phyloP scores from a whole-genome alignment of 2,113 vertebrate species.

The Sprattus sprattus region DNA sequence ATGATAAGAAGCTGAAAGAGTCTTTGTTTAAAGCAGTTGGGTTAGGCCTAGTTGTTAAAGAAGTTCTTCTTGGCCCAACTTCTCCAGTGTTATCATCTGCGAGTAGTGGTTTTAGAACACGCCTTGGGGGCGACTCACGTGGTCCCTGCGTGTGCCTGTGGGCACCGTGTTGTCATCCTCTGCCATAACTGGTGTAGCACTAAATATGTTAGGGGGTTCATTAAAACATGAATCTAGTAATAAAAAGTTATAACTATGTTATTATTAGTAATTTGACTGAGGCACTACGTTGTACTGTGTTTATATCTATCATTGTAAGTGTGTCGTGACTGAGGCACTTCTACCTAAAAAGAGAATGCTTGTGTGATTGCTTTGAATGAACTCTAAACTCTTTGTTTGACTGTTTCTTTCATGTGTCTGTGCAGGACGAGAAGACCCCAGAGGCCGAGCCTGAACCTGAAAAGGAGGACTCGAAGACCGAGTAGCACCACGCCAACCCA shows the following conservation, averaged over 20 bases:
- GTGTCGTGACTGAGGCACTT: too few species aligned
- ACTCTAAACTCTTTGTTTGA: slow-evolving; percentile 7
- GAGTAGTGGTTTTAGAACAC: too few species aligned
- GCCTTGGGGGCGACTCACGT: too few species aligned
- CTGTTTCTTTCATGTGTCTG: slow-evolving; percentile 22
- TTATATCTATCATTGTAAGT: not conserved
- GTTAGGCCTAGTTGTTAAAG: too few species aligned
- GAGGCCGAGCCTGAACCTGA: slow-evolving; percentile 47
- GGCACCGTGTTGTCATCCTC: too few species aligned
- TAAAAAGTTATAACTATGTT: not conserved
- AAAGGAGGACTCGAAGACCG: slow-evolving; percentile 53
- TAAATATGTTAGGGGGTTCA: not conserved
- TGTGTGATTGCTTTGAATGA: not conserved
- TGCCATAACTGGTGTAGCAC: not conserved
- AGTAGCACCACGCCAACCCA: slow-evolving; percentile 46
- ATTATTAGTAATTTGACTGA: not conserved
- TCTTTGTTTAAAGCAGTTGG: too few species aligned
- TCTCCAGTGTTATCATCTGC: too few species aligned
- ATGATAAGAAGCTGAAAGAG: too few species aligned
- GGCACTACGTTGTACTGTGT: not conserved
- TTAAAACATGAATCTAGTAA: not conserved
- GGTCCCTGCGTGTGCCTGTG: too few species aligned
- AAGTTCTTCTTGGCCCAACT: too few species aligned
- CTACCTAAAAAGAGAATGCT: not conserved
- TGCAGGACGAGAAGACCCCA: slow-evolving; percentile 54